Evolutionary conservation across 1,140 invertebrate genomes (phyloP), one percentile per base, ranked within the genome.

Genomic region (Lepidurus couesii): DNA sequence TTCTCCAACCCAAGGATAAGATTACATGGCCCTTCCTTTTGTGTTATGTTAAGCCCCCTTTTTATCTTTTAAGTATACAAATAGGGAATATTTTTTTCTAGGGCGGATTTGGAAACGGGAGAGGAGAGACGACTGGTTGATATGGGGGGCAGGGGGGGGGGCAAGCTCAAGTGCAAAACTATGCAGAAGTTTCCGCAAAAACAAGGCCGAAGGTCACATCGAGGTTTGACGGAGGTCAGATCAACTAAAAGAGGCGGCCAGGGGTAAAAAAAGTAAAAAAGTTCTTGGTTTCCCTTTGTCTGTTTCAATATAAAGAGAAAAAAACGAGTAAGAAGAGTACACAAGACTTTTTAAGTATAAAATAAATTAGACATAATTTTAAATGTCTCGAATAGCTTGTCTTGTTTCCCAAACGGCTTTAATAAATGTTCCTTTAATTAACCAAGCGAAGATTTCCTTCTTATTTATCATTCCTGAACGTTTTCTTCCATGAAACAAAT

Each of bases 61-160:
- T 47, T 8, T 65, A n/a, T 13, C 9, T 16, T 65, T 65, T 65
- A 65, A 13, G 53, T 65, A 65, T 65, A 65, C 53, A 21, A 65
- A 65, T n/a, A 21, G 21, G 4, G 34, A 34, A 34, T 34, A 34
- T 34, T 4, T 0, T 34, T 34, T 34, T 34, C 34, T 34, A 34
- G 1, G 34, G 34, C 34, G 34, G 3, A 34, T 34, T 34, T 34
- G 34, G 34, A 34, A 34, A 34, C 4, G 34, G 34, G 34, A 34
- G 26, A 2, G 26, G 42, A 26, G 43, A 75, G 42, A 13, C 26
- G 34, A 75, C 34, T 75, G 34, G 34, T 89, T 88, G 87, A 88
- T 90, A 87, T 88, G 83, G 88, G 87, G 86, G 85, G 83, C 83
- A 86, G 85, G 81, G 86, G 88, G 82, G 86, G 87, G 85, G 84